Base-by-base conservation (phyloP, 2,113 vertebrate species). In the Corythoichthys haematopterus region DNA sequence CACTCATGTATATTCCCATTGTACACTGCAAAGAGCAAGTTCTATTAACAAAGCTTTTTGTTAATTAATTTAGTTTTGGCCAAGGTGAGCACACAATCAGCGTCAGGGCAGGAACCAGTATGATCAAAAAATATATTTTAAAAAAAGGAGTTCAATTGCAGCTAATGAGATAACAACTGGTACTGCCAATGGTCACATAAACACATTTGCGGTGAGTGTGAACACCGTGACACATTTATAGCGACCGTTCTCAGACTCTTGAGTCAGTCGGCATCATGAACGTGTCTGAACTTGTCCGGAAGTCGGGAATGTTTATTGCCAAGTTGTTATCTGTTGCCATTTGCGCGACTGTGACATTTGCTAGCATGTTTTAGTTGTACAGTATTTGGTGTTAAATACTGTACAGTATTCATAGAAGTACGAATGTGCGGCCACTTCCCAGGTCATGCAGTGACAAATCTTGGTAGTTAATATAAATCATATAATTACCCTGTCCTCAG, bases 241-340 rank as follows among this genome's bases (percentile, higher is more conserved):
- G n/a, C 20, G 52, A 16, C 50, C n/a, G 6, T 16, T 4, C 50
- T 28, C 20, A 28, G n/a, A 55, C 52, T 55, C 52, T 55, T 28
- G 6, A 33, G 20, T 28, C 2, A 20, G 20, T 56, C 11, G 33
- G 33, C 0, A 28, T 43, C 6, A 40, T 0, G 33, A 71, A 38
- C 83, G 4, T 77, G 85, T 60, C 72, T 64, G 62, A 16, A 70
- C 83, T 72, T 83, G 87, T 75, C 66, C 47, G 6, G 20, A 10
- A 48, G 36, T 47, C 4, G 51, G 56, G 65, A 74, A 66, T 80
- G 55, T 83, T 70, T 70, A 61, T 64, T 45, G 65, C 76, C 45
- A 51, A 45, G 16, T 55, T 50, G 35, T 51, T 69, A 33, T 70
- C 46, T 66, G 16, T 35, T 20, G 33, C 52, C 48, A 4, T 45